Evolutionary conservation across 2,888 invertebrate species (phyloP).

Genomic region (Drosophila quinaria): DNA sequence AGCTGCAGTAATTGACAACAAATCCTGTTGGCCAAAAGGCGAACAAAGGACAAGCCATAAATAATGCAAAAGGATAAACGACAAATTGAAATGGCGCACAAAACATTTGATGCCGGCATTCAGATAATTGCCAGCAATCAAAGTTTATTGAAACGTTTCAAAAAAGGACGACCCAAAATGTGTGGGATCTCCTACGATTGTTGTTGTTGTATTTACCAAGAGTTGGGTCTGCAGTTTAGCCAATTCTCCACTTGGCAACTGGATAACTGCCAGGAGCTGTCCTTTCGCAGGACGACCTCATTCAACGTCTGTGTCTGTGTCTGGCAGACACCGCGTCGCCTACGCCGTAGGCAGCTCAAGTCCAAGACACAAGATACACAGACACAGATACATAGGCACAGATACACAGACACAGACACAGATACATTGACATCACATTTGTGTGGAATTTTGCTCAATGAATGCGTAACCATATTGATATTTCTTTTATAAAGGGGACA

Average conservation of each 20-base stretch:
- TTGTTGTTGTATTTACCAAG: not conserved
- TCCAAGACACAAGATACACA: conserved; percentile 1
- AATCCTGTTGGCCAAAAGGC: conserved; percentile 40
- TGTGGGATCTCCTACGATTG: conserved; percentile 6
- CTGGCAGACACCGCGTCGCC: conserved; percentile 71
- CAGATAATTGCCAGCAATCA: conserved; percentile 80
- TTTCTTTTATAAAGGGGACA: not conserved
- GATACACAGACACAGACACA: conserved; percentile 15
- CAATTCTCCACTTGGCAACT: conserved; percentile 19
- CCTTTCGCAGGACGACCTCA: conserved; percentile 58
- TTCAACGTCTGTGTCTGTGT: conserved; percentile 54
- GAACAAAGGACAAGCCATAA: conserved; percentile 42
- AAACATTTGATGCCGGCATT: conserved; percentile 57
- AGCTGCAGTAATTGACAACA: conserved; percentile 66
- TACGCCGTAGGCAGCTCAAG: conserved; percentile 27
- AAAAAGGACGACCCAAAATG: conserved; percentile 19
- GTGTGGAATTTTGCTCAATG: conserved; percentile 50
- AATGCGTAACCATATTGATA: conserved; percentile 51
- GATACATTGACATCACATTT: conserved; percentile 13
- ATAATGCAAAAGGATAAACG: conserved; percentile 66
- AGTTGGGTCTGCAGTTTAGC: conserved; percentile 17
- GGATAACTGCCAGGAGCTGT: conserved; percentile 12
- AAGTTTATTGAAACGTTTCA: conserved; percentile 72
- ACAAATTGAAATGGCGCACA: conserved; percentile 57
- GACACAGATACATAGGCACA: conserved; percentile 12